phyloP scores from a whole-genome alignment of 2,888 invertebrate species.

The Nephrotoma appendiculata region DNA sequence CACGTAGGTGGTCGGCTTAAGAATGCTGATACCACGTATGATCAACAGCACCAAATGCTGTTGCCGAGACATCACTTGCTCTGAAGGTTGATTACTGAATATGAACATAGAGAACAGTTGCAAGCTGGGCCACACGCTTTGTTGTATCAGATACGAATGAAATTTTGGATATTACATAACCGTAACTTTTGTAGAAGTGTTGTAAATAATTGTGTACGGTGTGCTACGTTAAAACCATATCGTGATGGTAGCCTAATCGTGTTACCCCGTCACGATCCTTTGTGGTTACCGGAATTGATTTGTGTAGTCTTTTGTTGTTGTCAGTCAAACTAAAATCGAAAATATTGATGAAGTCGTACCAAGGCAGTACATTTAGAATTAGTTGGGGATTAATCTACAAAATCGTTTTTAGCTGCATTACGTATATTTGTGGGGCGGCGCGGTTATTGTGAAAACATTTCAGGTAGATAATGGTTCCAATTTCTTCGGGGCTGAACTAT shows the following conservation, averaged over 20 bases:
- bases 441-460: not conserved
- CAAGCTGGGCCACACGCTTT: not conserved
- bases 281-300: not conserved
- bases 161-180: not conserved
- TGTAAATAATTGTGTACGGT: not conserved
- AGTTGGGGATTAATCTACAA: not conserved
- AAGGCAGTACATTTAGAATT: not conserved
- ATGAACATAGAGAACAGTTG: not conserved
- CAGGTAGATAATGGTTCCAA: not conserved
- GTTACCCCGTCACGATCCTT: not conserved
- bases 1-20: not conserved
- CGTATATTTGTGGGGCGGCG: not conserved
- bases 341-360: not conserved
- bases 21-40: not conserved
- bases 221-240: not conserved
- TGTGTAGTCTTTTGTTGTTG: not conserved
- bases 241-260: not conserved
- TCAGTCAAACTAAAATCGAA: too few relatives aligned
- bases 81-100: not conserved
- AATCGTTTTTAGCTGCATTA: not conserved
- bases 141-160: not conserved
- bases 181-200: not conserved
- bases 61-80: not conserved
- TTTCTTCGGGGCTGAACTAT: not conserved
- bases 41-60: not conserved